A percentile compares a stretch with the other conserved stretches of the same genome.
Evolutionary conservation across 2,888 invertebrate species (phyloP).

Genomic region (Rhamnusium bicolor): DNA sequence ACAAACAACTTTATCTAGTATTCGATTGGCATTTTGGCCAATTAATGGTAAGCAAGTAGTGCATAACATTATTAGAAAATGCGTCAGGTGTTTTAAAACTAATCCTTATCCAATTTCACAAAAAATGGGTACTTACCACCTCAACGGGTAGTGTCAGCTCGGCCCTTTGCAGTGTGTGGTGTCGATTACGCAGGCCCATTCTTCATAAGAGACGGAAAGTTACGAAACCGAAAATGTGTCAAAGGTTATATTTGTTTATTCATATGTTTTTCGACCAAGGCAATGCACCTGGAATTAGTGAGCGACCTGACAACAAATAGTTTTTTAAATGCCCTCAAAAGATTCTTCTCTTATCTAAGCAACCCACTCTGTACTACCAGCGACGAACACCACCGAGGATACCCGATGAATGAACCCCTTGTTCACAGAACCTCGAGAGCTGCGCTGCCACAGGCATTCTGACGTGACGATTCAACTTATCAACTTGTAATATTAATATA

Average conservation of each 20-base stretch:
- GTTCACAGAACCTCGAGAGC: too few species aligned
- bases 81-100: not conserved
- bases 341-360: too few species aligned
- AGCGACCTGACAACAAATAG: not conserved
- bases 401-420: too few species aligned
- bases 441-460: too few species aligned
- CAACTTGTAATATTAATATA: too few species aligned
- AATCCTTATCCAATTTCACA: not conserved
- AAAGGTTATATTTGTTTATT: not conserved
- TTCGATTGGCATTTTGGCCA: not conserved
- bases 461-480: too few species aligned
- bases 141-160: not conserved
- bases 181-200: not conserved
- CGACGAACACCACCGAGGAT: too few species aligned
- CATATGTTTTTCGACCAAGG: not conserved
- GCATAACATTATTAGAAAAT: not conserved
- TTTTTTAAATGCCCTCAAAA: not conserved
- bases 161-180: not conserved
- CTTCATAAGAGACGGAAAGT: not conserved
- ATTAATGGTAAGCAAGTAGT: too few species aligned
- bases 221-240: too few species aligned
- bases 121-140: not conserved
- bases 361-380: too few species aligned
- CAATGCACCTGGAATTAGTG: not conserved
- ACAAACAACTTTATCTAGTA: not conserved